Base-by-base conservation (phyloP, 2,797 vertebrate species). In the Pristis pectinata region DNA sequence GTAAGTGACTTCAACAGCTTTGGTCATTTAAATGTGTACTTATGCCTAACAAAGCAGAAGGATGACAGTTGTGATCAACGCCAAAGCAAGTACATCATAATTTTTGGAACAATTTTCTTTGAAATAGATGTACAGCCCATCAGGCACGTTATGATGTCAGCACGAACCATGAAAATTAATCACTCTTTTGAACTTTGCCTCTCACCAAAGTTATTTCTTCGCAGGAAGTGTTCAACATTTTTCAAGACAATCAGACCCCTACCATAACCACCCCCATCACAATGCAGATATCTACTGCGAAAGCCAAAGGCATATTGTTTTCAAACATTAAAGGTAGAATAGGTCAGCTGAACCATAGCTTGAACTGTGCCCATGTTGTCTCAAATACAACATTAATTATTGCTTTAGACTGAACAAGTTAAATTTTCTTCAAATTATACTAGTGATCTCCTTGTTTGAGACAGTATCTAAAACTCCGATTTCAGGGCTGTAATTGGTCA, bases 371-470 rank as follows among this genome's bases (percentile, higher is more conserved):
- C 37, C 1, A 2, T 37, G 59, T 24, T 76, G 24, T 34, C 70
- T 70, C 44, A 41, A 94, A 72, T 27, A 27, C 92, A 72, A 49
- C 3, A n/a, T 89, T 89, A 89, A 89, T 56, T 89, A 89, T 24
- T 64, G 87, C 87, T 67, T 41, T 91, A 7, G 59, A 24, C 37
- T 67, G 13, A 67, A 91, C 37, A 37, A 19, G 59, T 91, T 91
- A 64, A 64, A 2, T 37, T 91, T 91, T 67, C 87, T 61, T 89
- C 85, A 89, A 89, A 89, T 89, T 93, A 37, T 93, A 72, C 67
- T 41, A 53, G 5, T 74, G 92, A 74, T 70, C 93, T 74, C 92
- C 44, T 93, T 37, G 22, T 44, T 93, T 93, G 56, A 30, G 34
- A 72, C 87, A 74, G 41, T 49, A 49, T 30, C 11, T 15, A 92